Conservation (phyloP, 2,888 invertebrate species). For the Platypus cylindrus region DNA sequence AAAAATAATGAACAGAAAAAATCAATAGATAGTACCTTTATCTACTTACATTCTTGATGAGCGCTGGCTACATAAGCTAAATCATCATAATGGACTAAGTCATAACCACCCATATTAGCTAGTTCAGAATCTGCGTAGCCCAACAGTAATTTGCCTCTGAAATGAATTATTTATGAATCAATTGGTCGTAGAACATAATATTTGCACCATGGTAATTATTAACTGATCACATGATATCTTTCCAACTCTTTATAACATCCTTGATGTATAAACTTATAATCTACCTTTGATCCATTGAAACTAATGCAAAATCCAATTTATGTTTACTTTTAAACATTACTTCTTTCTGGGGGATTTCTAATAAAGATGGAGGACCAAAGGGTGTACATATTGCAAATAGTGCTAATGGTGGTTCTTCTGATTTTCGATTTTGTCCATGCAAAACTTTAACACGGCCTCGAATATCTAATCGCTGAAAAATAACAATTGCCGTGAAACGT, state of each 20-base stretch:
- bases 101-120: slow-evolving; percentile 91
- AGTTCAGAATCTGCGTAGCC: slow-evolving; percentile 89
- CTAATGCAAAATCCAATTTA: slow-evolving; percentile 88
- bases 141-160: slow-evolving; percentile 84
- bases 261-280: not conserved
- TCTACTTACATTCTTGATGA: slow-evolving; percentile 91
- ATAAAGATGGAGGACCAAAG: slow-evolving; percentile 92
- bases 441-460: slow-evolving; percentile 92
- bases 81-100: slow-evolving; percentile 95
- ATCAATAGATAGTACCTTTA: slow-evolving; percentile 3
- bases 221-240: too few species aligned
- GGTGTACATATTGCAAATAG: slow-evolving; percentile 97
- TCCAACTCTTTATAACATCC: too few species aligned
- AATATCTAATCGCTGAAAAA: slow-evolving; percentile 84
- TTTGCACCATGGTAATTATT: too few species aligned
- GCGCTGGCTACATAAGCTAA: slow-evolving; percentile 95
- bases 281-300: slow-evolving; percentile 94
- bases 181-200: not conserved
- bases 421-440: slow-evolving; percentile 91
- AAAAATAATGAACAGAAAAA: slow-evolving; percentile 1
- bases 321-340: slow-evolving; percentile 99
- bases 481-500: too few species aligned
- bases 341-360: slow-evolving; percentile 96
- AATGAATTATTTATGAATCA: slow-evolving; percentile 17
- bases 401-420: slow-evolving; percentile 86